Evolutionary conservation across 2,888 invertebrate genomes (phyloP).

Genomic region (Lasioglossum morio): DNA sequence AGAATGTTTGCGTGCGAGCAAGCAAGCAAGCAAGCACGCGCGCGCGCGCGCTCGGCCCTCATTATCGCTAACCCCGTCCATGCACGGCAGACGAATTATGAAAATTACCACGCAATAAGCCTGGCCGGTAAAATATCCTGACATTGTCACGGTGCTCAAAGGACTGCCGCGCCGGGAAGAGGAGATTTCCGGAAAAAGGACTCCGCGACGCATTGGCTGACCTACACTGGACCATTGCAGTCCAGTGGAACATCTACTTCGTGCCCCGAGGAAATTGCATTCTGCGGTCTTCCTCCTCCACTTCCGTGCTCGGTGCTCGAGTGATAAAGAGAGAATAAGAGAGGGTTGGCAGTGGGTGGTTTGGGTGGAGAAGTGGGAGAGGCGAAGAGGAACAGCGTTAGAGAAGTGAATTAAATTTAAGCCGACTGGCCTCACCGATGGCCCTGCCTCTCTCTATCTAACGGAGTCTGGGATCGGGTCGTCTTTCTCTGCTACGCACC

Average conservation of each 20-base stretch:
- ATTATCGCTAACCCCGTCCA: neutral
- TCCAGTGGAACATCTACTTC: constrained; percentile 62
- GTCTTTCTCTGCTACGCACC: constrained; percentile 29
- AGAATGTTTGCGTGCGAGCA: neutral
- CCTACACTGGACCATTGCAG: constrained; percentile 39
- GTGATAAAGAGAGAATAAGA: constrained; percentile 66
- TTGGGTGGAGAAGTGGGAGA: neutral
- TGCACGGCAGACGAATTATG: constrained; percentile 28
- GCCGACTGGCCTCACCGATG: constrained; percentile 42
- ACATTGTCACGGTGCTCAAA: constrained; percentile 29
- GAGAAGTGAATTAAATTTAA: constrained; percentile 72
- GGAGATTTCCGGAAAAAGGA: constrained; percentile 52
- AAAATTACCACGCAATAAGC: constrained; percentile 25
- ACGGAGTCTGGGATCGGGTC: constrained; percentile 25
- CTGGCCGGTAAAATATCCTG: neutral
- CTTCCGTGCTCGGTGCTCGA: constrained; percentile 49
- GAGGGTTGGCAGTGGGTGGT: constrained; percentile 2
- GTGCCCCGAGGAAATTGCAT: constrained; percentile 71
- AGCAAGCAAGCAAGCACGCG: neutral
- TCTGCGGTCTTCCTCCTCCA: constrained; percentile 66
- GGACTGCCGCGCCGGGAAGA: constrained; percentile 5
- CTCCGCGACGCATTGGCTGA: constrained; percentile 47
- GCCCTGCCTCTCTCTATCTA: neutral
- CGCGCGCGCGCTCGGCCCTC: neutral
- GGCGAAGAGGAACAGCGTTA: constrained; percentile 27